These are phyloP conservation scores for Catharus fuscescens DNA, from an alignment of 2,113 vertebrate genomes.

Conservation along the genomic window DNA sequence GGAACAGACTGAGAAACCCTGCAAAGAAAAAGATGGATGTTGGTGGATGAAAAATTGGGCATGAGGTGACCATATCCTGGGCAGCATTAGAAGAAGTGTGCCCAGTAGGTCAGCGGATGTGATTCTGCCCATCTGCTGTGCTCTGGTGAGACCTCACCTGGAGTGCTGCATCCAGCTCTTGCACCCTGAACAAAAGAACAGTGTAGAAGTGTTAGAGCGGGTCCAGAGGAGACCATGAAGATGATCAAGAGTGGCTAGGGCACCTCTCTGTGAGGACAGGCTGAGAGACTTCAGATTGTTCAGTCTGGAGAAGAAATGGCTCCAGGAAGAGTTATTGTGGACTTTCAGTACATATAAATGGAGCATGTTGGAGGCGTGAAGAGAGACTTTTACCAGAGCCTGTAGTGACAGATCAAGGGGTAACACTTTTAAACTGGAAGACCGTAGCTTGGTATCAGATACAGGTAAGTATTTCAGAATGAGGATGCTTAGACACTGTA, in stretches of 20 bases:
- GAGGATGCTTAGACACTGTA: background rate
- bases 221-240: background rate
- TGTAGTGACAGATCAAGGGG: background rate
- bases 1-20: background rate
- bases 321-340: background rate
- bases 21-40: background rate
- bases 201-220: background rate
- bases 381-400: background rate
- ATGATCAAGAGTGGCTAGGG: background rate
- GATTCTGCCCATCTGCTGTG: background rate
- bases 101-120: background rate
- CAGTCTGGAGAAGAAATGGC: background rate
- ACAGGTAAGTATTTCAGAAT: background rate
- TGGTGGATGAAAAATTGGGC: background rate
- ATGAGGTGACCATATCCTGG: accelerated
- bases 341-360: background rate
- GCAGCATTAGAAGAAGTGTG: background rate
- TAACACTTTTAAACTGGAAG: background rate
- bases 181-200: accelerated
- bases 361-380: accelerated
- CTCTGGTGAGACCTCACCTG: background rate
- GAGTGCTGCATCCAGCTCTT: background rate
- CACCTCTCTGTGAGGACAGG: accelerated
- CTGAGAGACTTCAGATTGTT: background rate
- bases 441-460: background rate